Evolutionary conservation across 1,140 invertebrate genomes (phyloP).

Genomic region (Solenopsis invicta): DNA sequence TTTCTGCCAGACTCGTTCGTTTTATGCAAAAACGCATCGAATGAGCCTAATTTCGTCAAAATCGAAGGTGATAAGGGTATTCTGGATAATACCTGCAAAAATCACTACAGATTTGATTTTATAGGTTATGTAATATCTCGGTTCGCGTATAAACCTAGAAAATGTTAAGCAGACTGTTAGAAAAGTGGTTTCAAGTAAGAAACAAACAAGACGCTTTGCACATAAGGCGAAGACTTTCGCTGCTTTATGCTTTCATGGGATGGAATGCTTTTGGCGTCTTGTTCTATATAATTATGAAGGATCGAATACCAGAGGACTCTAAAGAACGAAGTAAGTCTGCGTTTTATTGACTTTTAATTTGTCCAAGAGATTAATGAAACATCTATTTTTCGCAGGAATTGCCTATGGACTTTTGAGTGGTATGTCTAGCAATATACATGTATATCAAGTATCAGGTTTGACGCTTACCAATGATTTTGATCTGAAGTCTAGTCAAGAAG

Average conservation of each 20-base stretch:
- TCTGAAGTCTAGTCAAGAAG: neutral
- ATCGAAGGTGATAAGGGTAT: too few species aligned
- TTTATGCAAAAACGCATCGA: too few species aligned
- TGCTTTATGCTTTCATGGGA: constrained; percentile 55
- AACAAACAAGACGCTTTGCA: neutral
- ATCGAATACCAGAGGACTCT: neutral
- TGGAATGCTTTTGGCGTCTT: constrained; percentile 50
- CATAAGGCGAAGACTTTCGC: neutral
- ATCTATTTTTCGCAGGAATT: constrained; percentile 29
- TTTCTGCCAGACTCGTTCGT: too few species aligned
- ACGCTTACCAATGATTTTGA: constrained; percentile 36
- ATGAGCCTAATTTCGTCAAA: too few species aligned
- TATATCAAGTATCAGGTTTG: neutral
- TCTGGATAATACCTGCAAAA: too few species aligned
- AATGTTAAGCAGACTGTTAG: neutral
- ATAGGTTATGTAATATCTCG: neutral
- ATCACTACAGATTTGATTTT: neutral
- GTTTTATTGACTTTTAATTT: constrained; percentile 9
- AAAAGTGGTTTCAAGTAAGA: neutral
- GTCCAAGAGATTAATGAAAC: neutral
- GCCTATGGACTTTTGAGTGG: neutral
- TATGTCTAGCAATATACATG: neutral
- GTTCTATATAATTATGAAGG: neutral
- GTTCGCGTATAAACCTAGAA: neutral
- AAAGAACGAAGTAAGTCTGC: constrained; percentile 25